These are phyloP conservation scores for Trematocara nigrifrons DNA, from an alignment of 2,113 vertebrate genomes.

Conservation along the genomic window DNA sequence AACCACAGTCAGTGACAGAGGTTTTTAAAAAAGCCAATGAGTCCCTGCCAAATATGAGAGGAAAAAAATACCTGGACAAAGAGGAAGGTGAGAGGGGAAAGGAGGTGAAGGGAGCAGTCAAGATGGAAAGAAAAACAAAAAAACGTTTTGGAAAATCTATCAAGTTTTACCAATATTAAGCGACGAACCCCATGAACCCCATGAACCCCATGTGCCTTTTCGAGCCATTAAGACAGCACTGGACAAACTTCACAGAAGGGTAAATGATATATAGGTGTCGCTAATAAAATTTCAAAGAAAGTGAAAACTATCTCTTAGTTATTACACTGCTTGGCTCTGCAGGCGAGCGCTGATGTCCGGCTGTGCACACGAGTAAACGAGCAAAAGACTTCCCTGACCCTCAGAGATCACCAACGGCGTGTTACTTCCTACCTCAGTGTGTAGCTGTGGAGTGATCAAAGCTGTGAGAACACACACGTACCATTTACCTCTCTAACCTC, in stretches of 20 bases:
- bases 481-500: constrained; percentile 43
- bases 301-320: constrained; percentile 48
- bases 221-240: not conserved
- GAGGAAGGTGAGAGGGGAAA: not conserved
- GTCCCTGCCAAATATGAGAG: not conserved
- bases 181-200: not conserved
- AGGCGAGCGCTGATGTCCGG: constrained; percentile 20
- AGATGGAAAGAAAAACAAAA: not conserved
- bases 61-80: constrained; percentile 38
- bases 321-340: constrained; percentile 4
- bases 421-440: constrained; percentile 60
- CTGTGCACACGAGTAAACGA: constrained; percentile 43
- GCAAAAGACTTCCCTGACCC: constrained; percentile 24
- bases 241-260: not conserved
- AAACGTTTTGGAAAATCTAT: not conserved
- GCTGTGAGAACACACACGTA: constrained; percentile 52
- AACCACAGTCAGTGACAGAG: constrained; percentile 24
- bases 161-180: not conserved
- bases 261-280: not conserved
- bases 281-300: constrained; percentile 36
- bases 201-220: not conserved
- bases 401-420: constrained; percentile 42
- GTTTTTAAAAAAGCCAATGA: not conserved
- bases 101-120: not conserved
- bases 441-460: constrained; percentile 54